Conservation (phyloP, 2,113 vertebrate genomes). For the Pelecanoides urinatrix region DNA sequence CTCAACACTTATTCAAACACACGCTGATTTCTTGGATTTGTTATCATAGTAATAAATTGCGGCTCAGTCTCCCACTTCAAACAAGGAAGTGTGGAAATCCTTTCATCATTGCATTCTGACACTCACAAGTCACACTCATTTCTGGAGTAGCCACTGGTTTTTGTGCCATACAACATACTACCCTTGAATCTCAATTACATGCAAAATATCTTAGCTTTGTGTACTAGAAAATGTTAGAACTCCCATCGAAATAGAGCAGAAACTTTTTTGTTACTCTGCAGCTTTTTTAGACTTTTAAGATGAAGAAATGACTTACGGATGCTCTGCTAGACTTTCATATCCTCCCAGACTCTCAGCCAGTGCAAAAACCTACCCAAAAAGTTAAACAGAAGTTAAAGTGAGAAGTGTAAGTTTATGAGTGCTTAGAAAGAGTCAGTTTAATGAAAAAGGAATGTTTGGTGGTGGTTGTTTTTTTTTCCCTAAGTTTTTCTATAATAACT, state of each 20-base stretch:
- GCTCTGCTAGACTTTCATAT: slow-evolving; percentile 93
- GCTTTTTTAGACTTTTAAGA: not conserved
- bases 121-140: not conserved
- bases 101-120: accelerated
- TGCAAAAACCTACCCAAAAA: slow-evolving; percentile 79
- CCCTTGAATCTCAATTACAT: accelerated
- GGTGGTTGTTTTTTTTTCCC: not conserved
- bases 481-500: not conserved
- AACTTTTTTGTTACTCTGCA: not conserved
- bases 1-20: not conserved
- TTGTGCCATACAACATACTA: not conserved
- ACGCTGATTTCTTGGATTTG: not conserved
- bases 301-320: slow-evolving; percentile 84
- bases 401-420: not conserved
- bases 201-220: not conserved
- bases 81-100: not conserved
- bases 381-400: not conserved
- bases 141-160: not conserved
- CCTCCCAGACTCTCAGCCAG: slow-evolving; percentile 93
- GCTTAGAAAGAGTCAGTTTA: not conserved
- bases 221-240: not conserved
- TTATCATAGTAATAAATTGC: not conserved
- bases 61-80: not conserved
- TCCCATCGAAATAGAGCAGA: not conserved
- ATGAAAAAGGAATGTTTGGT: not conserved